Conservation (phyloP, 2,113 vertebrate genomes). For the Pimephales promelas region DNA sequence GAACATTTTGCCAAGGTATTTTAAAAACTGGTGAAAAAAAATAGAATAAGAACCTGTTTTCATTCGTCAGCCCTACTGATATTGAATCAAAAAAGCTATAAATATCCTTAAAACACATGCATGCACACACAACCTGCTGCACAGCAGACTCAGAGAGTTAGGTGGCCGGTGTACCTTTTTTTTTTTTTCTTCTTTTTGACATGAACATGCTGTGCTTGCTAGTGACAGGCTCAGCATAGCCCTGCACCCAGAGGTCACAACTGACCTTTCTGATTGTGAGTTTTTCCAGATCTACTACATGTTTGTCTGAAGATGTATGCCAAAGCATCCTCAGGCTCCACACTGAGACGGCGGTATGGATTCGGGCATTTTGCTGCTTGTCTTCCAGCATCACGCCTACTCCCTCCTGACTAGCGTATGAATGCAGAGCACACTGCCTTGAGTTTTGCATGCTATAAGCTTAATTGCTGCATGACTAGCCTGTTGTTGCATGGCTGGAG, state of each 20-base stretch:
- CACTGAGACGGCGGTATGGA: constrained; percentile 49
- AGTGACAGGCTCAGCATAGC: constrained; percentile 72
- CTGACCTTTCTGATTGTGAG: constrained; percentile 72
- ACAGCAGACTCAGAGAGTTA: neutral
- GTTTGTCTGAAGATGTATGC: constrained; percentile 69
- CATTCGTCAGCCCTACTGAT: neutral
- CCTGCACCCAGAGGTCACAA: constrained; percentile 71
- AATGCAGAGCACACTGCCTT: constrained; percentile 71
- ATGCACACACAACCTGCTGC: constrained; percentile 18
- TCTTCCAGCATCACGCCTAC: constrained; percentile 74
- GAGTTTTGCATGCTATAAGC: constrained; percentile 71
- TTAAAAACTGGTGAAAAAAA: neutral
- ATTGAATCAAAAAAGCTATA: constrained; percentile 15
- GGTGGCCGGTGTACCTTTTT: constrained; percentile 62
- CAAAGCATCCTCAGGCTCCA: constrained; percentile 71
- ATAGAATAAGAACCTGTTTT: neutral
- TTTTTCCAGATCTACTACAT: constrained; percentile 51
- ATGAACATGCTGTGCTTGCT: constrained; percentile 62
- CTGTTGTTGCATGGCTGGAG: constrained; percentile 72
- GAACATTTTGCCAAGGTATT: neutral
- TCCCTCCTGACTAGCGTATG: constrained; percentile 54
- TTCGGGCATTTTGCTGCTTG: constrained; percentile 67
- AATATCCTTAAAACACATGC: constrained; percentile 8
- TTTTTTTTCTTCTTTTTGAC: constrained; percentile 70
- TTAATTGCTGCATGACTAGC: constrained; percentile 74